phyloP scores from a whole-genome alignment of 2,888 invertebrate species.

The Sphaerophoria taeniata region DNA sequence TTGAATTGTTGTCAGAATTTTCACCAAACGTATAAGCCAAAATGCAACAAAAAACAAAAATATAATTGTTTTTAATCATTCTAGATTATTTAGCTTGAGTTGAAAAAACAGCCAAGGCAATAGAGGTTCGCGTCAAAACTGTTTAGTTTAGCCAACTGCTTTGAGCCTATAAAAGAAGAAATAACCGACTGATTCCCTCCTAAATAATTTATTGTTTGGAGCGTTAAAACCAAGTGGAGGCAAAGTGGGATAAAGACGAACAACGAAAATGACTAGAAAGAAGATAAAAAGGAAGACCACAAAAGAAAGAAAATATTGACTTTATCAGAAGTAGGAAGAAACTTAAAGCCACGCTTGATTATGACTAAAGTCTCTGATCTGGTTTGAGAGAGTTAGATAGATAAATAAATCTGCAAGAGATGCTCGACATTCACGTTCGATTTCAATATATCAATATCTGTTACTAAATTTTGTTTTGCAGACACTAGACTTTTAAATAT shows the following conservation, averaged over 20 bases:
- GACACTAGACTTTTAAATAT: conserved; percentile 11
- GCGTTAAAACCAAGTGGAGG: neutral
- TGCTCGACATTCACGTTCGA: conserved; percentile 32
- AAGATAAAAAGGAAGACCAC: conserved; percentile 23
- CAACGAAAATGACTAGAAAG: conserved; percentile 16
- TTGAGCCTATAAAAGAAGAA: conserved; percentile 72
- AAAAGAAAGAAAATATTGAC: conserved; percentile 26
- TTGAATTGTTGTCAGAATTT: conserved; percentile 40
- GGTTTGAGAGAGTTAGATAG: neutral
- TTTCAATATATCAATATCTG: conserved; percentile 38
- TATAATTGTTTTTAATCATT: conserved; percentile 52
- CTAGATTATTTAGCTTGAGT: neutral
- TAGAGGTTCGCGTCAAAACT: conserved; percentile 64
- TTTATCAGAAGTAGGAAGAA: conserved; percentile 29
- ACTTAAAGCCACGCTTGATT: conserved; percentile 8
- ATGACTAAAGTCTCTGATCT: neutral
- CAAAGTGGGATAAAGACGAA: conserved; percentile 30
- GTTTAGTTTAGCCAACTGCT: conserved; percentile 57
- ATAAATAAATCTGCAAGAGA: neutral
- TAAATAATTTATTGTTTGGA: conserved; percentile 27
- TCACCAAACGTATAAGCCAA: conserved; percentile 39
- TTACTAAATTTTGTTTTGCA: conserved; percentile 44
- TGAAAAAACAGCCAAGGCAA: conserved; percentile 35
- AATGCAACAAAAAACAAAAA: conserved; percentile 44
- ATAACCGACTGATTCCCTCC: conserved; percentile 60